Conservation (phyloP, 2,113 vertebrate species). For the Lepus timidus region DNA sequence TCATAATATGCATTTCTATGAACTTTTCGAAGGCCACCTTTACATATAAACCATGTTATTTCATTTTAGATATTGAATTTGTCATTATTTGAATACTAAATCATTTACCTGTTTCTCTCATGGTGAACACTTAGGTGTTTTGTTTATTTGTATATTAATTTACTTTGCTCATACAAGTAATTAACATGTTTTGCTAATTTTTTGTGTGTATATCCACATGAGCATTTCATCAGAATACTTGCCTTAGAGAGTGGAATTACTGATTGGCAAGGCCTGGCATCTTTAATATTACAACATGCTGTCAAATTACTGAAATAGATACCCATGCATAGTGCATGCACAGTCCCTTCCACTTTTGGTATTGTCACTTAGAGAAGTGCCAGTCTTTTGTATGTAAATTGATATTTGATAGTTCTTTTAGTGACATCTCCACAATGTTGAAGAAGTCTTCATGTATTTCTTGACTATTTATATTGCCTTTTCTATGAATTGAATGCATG, state of each 20-base stretch:
- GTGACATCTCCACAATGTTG: not conserved
- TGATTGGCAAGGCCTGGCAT: not conserved
- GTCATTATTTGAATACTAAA: conserved; percentile 36
- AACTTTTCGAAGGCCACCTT: no score
- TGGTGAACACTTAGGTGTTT: conserved; percentile 3
- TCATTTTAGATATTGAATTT: conserved; percentile 34
- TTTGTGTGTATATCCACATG: not conserved
- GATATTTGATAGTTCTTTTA: not conserved
- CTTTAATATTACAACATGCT: not conserved
- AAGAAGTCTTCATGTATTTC: not conserved
- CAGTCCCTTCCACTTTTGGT: not conserved
- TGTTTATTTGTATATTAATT: conserved; percentile 26
- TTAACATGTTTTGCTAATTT: not conserved
- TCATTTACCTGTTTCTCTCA: conserved; percentile 29
- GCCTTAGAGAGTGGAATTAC: not conserved
- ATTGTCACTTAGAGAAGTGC: not conserved
- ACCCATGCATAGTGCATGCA: rapidly evolving
- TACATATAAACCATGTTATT: conserved; percentile 4
- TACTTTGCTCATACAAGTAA: conserved; percentile 42
- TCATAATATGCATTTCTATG: no score
- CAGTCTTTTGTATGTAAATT: not conserved
- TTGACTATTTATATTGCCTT: not conserved
- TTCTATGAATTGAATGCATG: not conserved
- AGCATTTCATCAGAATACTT: not conserved
- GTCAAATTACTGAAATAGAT: not conserved